These are phyloP conservation scores for Silurus asotus DNA, from an alignment of 2,113 vertebrate species.

Conservation along the genomic window DNA sequence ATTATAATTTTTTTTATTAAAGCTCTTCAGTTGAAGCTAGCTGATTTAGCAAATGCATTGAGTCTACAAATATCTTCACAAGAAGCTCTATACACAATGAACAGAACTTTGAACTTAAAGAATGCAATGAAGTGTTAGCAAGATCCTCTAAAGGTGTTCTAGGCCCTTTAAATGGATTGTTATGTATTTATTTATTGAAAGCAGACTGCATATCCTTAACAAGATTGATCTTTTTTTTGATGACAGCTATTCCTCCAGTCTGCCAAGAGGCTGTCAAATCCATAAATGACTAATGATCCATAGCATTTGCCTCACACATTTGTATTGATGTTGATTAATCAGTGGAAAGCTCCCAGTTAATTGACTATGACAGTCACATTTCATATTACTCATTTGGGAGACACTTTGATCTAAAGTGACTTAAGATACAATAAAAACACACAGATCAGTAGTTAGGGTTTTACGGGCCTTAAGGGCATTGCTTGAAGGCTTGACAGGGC, in stretches of 20 bases:
- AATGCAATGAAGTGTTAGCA: too few species aligned
- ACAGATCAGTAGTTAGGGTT: neutral
- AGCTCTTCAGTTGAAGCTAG: neutral
- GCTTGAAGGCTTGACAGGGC: neutral
- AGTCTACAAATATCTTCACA: neutral
- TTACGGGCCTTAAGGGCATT: too few species aligned
- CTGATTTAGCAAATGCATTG: neutral
- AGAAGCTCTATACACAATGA: neutral
- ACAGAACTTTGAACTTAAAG: neutral
- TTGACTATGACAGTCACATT: neutral
- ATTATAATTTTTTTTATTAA: neutral
- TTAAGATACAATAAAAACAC: conserved; percentile 13
- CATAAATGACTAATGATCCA: conserved; percentile 28
- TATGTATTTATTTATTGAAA: conserved; percentile 8
- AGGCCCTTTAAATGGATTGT: neutral
- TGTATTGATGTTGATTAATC: conserved; percentile 40
- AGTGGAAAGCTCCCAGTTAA: conserved; percentile 25
- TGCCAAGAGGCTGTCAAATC: conserved; percentile 25
- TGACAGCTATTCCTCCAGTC: conserved; percentile 29
- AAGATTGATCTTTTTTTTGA: conserved; percentile 27
- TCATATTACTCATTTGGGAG: neutral
- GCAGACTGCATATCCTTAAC: neutral
- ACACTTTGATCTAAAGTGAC: neutral
- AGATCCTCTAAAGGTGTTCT: neutral
- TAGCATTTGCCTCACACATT: neutral